Conservation (phyloP, 2,888 invertebrate species). For the Mythimna ferrago region DNA sequence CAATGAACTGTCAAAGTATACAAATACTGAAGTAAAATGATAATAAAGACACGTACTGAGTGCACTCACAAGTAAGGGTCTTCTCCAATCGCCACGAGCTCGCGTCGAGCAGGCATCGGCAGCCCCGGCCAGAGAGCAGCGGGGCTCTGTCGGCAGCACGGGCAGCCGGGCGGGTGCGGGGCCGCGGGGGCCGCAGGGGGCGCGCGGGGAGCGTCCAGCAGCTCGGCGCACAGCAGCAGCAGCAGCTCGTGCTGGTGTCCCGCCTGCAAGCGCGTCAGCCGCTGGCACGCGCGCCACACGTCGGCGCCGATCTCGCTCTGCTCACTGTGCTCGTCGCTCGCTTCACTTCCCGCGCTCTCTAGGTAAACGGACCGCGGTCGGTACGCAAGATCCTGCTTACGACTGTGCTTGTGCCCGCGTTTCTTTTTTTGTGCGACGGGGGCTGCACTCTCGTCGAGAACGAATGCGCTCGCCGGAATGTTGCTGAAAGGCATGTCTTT, state of each 20-base stretch:
- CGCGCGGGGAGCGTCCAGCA: conserved; percentile 23
- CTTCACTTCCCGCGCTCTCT: background rate
- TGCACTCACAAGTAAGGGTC: conserved; percentile 20
- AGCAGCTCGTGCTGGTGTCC: conserved; percentile 25
- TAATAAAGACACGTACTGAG: background rate
- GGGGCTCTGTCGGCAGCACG: background rate
- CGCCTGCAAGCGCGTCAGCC: background rate
- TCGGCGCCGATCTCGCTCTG: background rate
- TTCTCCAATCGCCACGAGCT: conserved; percentile 8
- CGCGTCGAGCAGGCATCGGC: conserved; percentile 6
- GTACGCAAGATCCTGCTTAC: conserved; percentile 4
- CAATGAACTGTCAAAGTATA: background rate
- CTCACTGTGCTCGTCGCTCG: background rate
- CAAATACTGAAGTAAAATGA: background rate
- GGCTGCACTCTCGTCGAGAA: conserved; percentile 36
- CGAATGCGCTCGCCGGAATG: conserved; percentile 63
- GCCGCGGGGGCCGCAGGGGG: background rate
- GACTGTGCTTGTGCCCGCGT: conserved; percentile 19
- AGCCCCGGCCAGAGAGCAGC: background rate
- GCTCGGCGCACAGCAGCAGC: conserved; percentile 45
- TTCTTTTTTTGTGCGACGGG: conserved; percentile 5
- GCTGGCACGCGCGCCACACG: conserved; percentile 24
- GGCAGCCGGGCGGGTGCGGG: background rate
- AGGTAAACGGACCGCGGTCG: conserved; percentile 22
- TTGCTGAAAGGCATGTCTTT: conserved; percentile 56